Conservation (phyloP, 1,140 invertebrate genomes). For the Trichonephila inaurata region DNA sequence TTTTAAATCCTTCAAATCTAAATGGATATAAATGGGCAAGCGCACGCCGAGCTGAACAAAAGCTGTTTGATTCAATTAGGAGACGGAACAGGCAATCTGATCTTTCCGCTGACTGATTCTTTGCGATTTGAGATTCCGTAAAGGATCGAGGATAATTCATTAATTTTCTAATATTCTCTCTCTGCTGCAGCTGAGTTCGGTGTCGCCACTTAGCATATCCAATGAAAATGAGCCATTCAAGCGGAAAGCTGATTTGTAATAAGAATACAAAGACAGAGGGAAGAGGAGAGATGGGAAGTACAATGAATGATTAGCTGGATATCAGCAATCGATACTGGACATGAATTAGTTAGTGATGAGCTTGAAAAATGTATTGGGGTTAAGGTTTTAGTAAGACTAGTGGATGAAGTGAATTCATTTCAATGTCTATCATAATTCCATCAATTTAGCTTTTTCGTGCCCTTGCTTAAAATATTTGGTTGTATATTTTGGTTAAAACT, state of each 20-base stretch:
- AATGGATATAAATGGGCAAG: constrained; percentile 11
- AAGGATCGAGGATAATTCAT: neutral
- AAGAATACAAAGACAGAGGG: too few species aligned
- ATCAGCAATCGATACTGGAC: too few species aligned
- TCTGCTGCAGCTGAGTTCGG: neutral
- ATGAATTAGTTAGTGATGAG: too few species aligned
- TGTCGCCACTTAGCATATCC: neutral
- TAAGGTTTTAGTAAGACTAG: too few species aligned
- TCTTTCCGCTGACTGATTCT: constrained; percentile 5
- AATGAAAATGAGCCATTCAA: neutral
- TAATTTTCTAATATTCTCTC: constrained; percentile 31
- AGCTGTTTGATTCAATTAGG: constrained; percentile 16
- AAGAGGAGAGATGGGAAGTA: neutral
- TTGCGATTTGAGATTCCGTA: neutral
- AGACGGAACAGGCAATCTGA: neutral
- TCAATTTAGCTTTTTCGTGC: too few species aligned
- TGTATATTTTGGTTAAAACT: too few species aligned
- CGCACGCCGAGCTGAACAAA: neutral
- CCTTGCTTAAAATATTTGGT: too few species aligned
- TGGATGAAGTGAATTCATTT: too few species aligned
- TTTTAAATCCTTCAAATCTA: neutral
- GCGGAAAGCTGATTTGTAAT: neutral
- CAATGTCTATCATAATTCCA: too few species aligned
- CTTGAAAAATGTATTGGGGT: too few species aligned
- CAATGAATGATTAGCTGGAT: neutral